Evolutionary conservation across 1,140 invertebrate species (phyloP).

Genomic region (Diorhabda sublineata): DNA sequence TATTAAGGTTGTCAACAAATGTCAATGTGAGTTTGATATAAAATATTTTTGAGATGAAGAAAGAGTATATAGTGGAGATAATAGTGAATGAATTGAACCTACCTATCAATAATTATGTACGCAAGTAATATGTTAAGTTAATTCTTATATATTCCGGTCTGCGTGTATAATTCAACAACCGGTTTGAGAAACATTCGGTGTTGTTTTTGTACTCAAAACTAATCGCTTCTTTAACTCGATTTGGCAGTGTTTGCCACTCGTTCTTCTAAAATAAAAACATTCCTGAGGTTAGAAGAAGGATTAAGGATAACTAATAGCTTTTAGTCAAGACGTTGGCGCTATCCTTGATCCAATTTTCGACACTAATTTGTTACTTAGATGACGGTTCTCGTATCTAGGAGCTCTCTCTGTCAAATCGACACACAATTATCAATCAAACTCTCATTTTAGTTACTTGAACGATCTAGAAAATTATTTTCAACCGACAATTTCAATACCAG

Average conservation of each 20-base stretch:
- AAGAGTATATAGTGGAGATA: no score
- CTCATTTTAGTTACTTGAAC: conserved; percentile 1
- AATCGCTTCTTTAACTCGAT: not conserved
- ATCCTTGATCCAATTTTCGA: not conserved
- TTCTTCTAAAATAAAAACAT: not conserved
- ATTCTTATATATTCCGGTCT: no score
- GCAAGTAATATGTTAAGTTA: no score
- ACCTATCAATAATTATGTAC: no score
- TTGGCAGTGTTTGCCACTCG: no score
- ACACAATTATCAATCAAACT: conserved; percentile 2
- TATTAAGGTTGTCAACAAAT: no score
- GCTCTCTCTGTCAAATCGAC: not conserved
- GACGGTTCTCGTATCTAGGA: not conserved
- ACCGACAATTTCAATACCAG: not conserved
- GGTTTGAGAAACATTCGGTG: not conserved
- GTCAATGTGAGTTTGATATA: no score
- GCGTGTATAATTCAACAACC: not conserved
- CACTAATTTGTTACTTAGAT: conserved; percentile 2
- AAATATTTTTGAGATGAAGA: no score
- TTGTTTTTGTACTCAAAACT: not conserved
- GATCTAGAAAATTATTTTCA: not conserved
- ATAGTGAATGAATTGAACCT: no score
- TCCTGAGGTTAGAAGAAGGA: not conserved
- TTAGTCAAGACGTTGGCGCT: not conserved
- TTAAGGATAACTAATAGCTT: conserved; percentile 1